Evolutionary conservation across 2,797 vertebrate species (phyloP).

Genomic region (Syngnathus rostellatus): DNA sequence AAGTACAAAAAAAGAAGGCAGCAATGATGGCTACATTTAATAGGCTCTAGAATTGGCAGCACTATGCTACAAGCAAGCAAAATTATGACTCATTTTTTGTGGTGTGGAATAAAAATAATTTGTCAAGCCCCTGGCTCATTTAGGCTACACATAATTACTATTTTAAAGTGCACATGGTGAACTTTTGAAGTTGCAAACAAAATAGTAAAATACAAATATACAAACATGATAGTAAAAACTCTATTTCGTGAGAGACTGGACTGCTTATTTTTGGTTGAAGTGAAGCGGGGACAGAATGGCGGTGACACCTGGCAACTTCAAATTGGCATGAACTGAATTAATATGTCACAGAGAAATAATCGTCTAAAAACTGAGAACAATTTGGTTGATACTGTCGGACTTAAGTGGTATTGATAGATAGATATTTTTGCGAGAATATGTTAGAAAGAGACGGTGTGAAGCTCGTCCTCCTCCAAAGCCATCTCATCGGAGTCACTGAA

Average conservation of each 20-base stretch:
- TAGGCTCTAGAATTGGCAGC: conserved; percentile 80
- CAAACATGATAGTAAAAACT: conserved; percentile 27
- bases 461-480: conserved; percentile 72
- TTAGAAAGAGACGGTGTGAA: conserved; percentile 55
- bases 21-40: conserved; percentile 80
- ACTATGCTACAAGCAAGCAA: conserved; percentile 65
- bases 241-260: not conserved
- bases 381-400: conserved; percentile 55
- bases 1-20: conserved; percentile 51
- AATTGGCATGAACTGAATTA: conserved; percentile 63
- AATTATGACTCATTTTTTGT: conserved; percentile 9
- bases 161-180: conserved; percentile 81
- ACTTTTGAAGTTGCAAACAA: conserved; percentile 72
- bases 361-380: not conserved
- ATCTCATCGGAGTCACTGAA: conserved; percentile 97
- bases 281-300: conserved; percentile 67
- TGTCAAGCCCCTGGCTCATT: conserved; percentile 66
- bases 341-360: conserved; percentile 27
- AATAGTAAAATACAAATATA: conserved; percentile 18
- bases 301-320: conserved; percentile 57
- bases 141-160: conserved; percentile 1
- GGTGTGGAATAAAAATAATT: conserved; percentile 45
- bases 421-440: not conserved
- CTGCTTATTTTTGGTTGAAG: conserved; percentile 49
- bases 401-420: not conserved